phyloP scores from a whole-genome alignment of 2,888 invertebrate species.

The Torymus aiolomorphi region DNA sequence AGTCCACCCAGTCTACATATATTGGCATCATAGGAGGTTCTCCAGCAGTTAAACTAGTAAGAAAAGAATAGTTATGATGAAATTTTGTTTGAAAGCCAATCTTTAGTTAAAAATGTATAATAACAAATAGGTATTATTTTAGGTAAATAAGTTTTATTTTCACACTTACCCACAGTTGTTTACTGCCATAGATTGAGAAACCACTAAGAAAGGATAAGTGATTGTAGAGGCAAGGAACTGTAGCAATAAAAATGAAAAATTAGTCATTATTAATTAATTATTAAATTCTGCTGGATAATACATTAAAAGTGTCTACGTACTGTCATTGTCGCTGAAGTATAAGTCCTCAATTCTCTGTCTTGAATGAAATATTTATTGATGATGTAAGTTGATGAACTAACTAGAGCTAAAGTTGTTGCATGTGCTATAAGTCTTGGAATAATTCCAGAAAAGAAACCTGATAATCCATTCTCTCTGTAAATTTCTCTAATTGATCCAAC shows the following conservation, averaged over 20 bases:
- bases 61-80: not conserved
- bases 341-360: slow-evolving; percentile 81
- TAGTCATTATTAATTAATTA: not conserved
- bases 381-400: slow-evolving; percentile 85
- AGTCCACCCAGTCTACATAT: slow-evolving; percentile 88
- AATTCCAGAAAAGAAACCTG: slow-evolving; percentile 92
- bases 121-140: too few species aligned
- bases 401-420: slow-evolving; percentile 86
- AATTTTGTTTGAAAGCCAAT: too few species aligned
- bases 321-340: slow-evolving; percentile 78
- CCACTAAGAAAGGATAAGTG: slow-evolving; percentile 95
- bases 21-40: slow-evolving; percentile 89
- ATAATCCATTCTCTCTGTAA: slow-evolving; percentile 89
- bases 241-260: slow-evolving; percentile 52
- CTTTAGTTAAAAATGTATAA: too few species aligned
- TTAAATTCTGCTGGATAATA: not conserved
- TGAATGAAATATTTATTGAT: slow-evolving; percentile 88
- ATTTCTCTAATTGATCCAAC: slow-evolving; percentile 87
- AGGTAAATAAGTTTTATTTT: slow-evolving; percentile 1
- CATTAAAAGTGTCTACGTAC: slow-evolving; percentile 74
- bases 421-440: slow-evolving; percentile 92
- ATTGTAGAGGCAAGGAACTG: slow-evolving; percentile 88
- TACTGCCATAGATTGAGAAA: slow-evolving; percentile 93
- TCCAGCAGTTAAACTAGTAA: slow-evolving; percentile 80
- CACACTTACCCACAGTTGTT: slow-evolving; percentile 82